Conservation (phyloP, 2,113 vertebrate species). For the Cichladusa arquata region DNA sequence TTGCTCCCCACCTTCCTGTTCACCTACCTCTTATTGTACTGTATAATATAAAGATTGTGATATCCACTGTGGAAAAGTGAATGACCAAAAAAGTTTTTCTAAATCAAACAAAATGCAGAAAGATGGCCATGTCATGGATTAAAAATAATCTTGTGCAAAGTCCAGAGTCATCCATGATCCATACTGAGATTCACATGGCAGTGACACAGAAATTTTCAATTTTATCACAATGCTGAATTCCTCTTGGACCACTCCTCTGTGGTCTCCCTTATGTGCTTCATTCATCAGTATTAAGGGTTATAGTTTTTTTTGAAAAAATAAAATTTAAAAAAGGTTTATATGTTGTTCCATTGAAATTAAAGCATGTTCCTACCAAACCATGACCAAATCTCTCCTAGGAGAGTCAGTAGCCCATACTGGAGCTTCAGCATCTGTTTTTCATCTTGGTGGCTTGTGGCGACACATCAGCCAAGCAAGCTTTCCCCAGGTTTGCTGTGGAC, state of each 20-base stretch:
- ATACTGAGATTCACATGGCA: neutral
- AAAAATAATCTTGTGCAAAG: neutral
- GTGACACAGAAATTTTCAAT: neutral
- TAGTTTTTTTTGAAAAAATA: neutral
- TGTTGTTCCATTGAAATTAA: neutral
- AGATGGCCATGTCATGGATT: neutral
- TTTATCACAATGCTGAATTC: neutral
- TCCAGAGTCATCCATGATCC: neutral
- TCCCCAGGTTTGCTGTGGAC: neutral
- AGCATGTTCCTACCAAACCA: neutral
- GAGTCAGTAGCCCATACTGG: neutral
- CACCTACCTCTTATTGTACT: neutral
- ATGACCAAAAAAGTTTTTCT: neutral
- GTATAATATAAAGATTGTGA: neutral
- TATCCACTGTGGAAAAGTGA: neutral
- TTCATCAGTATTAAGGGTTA: neutral
- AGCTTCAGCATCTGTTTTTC: neutral
- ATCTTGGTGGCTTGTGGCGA: neutral
- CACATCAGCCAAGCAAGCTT: neutral
- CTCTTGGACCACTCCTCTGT: too few species aligned
- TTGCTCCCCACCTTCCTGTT: neutral
- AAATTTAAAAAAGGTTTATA: neutral
- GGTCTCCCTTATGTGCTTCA: neutral
- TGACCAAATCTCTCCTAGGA: neutral
- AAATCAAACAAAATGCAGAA: neutral